Conservation (phyloP, 1,140 invertebrate genomes). For the Drosophila sechellia region DNA sequence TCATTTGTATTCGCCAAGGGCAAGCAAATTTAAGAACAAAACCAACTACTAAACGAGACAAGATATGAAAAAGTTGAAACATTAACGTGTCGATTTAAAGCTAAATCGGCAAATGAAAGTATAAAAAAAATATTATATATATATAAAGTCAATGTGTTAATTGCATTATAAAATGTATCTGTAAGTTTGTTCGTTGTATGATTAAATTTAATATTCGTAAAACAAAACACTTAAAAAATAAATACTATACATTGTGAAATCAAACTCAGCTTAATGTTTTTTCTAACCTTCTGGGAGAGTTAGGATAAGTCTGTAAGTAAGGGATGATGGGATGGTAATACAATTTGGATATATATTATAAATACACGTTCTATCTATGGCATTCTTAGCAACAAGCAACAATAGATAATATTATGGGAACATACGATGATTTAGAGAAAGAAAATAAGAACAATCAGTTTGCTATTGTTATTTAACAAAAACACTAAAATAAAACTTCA, state of each 20-base stretch:
- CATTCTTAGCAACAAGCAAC: no score
- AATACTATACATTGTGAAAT: constrained; percentile 53
- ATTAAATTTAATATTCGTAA: constrained; percentile 79
- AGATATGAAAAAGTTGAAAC: constrained; percentile 25
- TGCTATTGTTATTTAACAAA: no score
- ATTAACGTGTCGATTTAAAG: constrained; percentile 57
- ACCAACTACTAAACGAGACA: constrained; percentile 11
- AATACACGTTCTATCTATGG: no score
- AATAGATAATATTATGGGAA: no score
- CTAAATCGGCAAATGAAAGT: constrained; percentile 48
- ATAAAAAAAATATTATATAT: constrained; percentile 68
- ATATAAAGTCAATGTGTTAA: constrained; percentile 81
- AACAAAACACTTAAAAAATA: constrained; percentile 67
- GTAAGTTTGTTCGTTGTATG: constrained; percentile 80
- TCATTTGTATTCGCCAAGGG: constrained; percentile 56
- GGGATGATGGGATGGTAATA: no score
- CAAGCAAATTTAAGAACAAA: constrained; percentile 37
- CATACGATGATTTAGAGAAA: no score
- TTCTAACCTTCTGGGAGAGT: no score
- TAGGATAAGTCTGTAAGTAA: no score
- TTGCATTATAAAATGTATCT: constrained; percentile 76
- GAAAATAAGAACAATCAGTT: no score
- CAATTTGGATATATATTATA: no score
- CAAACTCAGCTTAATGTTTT: background rate
- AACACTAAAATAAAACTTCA: no score